A percentile compares a stretch with the other conserved stretches of the same genome.
These are phyloP conservation scores for Lithophane semibrunnea DNA, from an alignment of 2,888 invertebrate species.

Conservation along the genomic window DNA sequence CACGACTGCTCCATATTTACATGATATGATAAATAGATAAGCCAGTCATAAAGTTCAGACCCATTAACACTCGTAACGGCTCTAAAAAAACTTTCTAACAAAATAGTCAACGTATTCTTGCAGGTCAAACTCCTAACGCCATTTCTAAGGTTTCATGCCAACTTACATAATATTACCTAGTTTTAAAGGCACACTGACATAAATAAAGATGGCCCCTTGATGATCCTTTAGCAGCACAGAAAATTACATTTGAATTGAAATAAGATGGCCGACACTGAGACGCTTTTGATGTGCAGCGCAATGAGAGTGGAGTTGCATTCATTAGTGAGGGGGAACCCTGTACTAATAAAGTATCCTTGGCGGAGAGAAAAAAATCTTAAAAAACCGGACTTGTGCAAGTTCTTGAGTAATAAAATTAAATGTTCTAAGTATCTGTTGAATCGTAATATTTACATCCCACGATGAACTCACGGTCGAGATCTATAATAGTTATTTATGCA, in stretches of 20 bases:
- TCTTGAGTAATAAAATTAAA: not conserved
- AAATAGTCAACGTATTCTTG: not conserved
- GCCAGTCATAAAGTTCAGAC: too few relatives aligned
- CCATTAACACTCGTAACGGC: too few relatives aligned
- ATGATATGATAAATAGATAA: not conserved
- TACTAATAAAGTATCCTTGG: not conserved
- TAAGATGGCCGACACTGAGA: constrained; percentile 5
- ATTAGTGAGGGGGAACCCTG: constrained; percentile 15
- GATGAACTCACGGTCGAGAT: not conserved
- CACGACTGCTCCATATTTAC: too few relatives aligned
- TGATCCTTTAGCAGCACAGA: constrained; percentile 4
- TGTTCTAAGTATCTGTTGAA: not conserved
- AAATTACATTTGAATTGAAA: constrained; percentile 50
- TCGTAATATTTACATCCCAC: not conserved
- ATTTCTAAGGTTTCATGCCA: not conserved
- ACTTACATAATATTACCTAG: not conserved
- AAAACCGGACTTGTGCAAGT: not conserved
- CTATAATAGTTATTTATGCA: not conserved
- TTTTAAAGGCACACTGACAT: not conserved
- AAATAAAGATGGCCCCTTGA: constrained; percentile 36
- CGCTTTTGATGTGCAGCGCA: constrained; percentile 31
- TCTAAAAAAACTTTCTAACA: not conserved
- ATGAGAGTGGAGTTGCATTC: constrained; percentile 25
- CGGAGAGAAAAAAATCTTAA: not conserved
- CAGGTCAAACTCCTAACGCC: not conserved